Base-by-base conservation (phyloP, 2,113 vertebrate species). In the Hyla sarda region DNA sequence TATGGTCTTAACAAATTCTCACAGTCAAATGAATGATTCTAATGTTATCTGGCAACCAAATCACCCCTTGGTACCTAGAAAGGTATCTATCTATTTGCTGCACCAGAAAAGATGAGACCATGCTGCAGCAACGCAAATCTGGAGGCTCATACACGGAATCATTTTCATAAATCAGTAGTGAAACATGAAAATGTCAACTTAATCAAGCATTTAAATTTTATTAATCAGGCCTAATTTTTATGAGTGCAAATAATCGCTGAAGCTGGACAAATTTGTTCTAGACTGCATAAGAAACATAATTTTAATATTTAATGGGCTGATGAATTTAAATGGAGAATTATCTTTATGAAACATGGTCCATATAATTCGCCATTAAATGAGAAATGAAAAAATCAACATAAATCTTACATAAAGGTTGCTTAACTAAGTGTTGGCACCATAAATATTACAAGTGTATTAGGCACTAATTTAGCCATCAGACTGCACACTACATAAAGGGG, bases 201-300 rank as follows among this genome's bases (percentile, higher is more conserved):
- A 95, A 95, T 95, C 90, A 94, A 95, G 92, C 93, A 92, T 95
- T 93, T 92, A 93, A 93, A 94, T 94, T 94, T 94, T 94, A 95
- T 95, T 95, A 93, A 94, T 93, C 89, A 94, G 93, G 90, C 89
- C 91, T 93, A 92, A 91, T 94, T 95, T 95, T 94, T 93, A 93
- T 93, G 90, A 92, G 89, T 93, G 91, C 92, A 93, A 90, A 92
- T 94, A 95, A 95, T 94, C 90, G 90, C 91, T 93, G 92, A 93
- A 95, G 93, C 93, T 90, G 91, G 93, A 93, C 93, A 93, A 93
- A 96, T 93, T 95, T 95, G 88, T 91, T 93, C 90, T 89, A 90
- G 67, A 94, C 93, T 94, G 92, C 92, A 92, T 91, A 93, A 93
- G 94, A 93, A 92, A 93, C 92, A 93, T 93, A 92, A 95, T 95